Conservation (phyloP, 2,113 vertebrate genomes). For the Myanophis thanlyinensis region DNA sequence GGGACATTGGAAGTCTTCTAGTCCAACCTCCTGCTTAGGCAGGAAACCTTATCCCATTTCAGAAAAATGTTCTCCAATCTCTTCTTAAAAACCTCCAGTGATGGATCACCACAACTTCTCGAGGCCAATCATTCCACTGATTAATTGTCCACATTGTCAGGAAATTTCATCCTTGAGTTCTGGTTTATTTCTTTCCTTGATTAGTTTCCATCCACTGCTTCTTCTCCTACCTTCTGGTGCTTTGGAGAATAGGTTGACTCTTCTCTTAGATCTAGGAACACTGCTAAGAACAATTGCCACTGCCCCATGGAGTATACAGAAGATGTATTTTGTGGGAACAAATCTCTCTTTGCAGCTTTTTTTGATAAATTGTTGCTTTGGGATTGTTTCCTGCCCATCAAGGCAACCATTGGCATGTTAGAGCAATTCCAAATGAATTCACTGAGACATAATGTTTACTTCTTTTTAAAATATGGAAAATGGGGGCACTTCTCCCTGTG, state of each 20-base stretch:
- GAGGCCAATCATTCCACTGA: neutral
- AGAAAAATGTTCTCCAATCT: neutral
- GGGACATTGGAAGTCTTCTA: neutral
- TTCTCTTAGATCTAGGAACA: neutral
- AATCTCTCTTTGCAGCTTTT: too few relatives aligned
- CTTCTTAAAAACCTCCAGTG: neutral
- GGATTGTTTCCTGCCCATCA: neutral
- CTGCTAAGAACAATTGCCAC: too few relatives aligned
- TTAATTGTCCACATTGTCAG: neutral
- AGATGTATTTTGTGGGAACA: neutral
- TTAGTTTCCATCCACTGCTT: neutral
- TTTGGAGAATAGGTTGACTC: neutral
- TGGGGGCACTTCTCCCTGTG: too few relatives aligned
- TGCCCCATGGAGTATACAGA: neutral
- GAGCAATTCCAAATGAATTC: neutral
- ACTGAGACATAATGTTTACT: neutral
- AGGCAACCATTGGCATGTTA: neutral
- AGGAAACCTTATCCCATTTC: neutral
- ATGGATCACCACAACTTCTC: neutral
- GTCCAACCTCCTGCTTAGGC: neutral
- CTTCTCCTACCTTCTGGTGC: neutral
- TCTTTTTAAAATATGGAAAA: neutral
- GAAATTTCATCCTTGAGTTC: neutral
- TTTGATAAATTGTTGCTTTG: neutral
- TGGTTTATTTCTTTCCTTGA: neutral